phyloP scores from a whole-genome alignment of 1,140 invertebrate genomes.

The Lordiphosa mommai region DNA sequence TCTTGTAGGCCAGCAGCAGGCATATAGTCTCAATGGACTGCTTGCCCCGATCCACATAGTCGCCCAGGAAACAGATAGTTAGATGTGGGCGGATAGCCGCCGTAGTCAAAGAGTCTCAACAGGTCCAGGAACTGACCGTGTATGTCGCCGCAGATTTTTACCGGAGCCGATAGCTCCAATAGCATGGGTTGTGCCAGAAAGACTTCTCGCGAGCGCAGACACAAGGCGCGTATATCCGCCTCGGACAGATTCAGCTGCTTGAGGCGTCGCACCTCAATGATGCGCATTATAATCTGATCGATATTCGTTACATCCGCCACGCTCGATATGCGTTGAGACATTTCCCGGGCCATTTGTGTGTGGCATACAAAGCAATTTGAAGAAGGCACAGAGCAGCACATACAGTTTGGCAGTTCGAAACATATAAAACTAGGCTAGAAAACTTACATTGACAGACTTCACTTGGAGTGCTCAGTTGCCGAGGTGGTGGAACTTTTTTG shows the following conservation, averaged over 20 bases:
- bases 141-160: conserved; percentile 99
- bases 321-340: not conserved
- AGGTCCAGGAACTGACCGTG: conserved; percentile 99
- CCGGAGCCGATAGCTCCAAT: conserved; percentile 96
- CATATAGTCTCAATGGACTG: conserved; percentile 94
- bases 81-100: conserved; percentile 98
- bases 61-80: conserved; percentile 98
- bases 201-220: conserved; percentile 97
- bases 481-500: not conserved
- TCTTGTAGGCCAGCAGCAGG: conserved; percentile 96
- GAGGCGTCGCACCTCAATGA: conserved; percentile 92
- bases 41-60: conserved; percentile 91
- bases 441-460: not conserved
- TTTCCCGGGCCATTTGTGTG: not conserved
- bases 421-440: conserved; percentile 3
- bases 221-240: conserved; percentile 95
- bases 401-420: conserved; percentile 7
- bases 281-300: conserved; percentile 33
- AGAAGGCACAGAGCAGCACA: not conserved
- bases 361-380: conserved; percentile 17
- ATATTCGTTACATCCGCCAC: conserved; percentile 14
- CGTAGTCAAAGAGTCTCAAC: conserved; percentile 98
- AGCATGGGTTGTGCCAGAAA: conserved; percentile 98
- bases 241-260: conserved; percentile 98
- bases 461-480: not conserved